Evolutionary conservation across 2,888 invertebrate species (phyloP), one percentile per base, ranked within the genome.

Genomic region (Aspidiotus destructor): DNA sequence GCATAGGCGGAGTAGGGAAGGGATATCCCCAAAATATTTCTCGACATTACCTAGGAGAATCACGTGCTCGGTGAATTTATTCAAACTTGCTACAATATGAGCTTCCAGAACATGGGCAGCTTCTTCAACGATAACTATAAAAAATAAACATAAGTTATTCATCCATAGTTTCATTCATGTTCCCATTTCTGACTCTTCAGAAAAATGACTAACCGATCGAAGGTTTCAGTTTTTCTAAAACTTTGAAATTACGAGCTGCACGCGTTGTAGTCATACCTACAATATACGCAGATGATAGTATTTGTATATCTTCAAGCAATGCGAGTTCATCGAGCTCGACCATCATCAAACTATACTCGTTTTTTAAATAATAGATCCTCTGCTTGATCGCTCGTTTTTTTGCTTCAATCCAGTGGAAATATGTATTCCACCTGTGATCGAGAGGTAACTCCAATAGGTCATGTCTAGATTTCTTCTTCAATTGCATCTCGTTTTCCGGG

Each of bases 71-170:
- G 89, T 88, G 61, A 83, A 77, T 41, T 81, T 77, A 0, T 88
- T 87, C 16, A 93, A 78, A 0, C 89, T 85, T 0, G 88, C 85
- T 0, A 92, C 79, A 15, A 92, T 84, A 75, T 93, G 93, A 0
- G 88, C 82, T 76, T 94, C 94, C 44, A 92, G 77, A 0, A 92
- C 88, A 79, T 93, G 92, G 0, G 91, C 92, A 0, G 92, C 92
- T 79, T 94, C 94, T 77, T 94, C 93, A 0, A 93, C 87, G 15
- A 89, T 82, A 40, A 70, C 70, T 70, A 41, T n/a, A 60, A 54
- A 44, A 60, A 15, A 28, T 5, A 28, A 5, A 28, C 28, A 28
- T 5, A 28, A 28, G 28, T 28, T 28, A 28, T 28, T 28, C 28
- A 28, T 28, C 5, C 28, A 5, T 28, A 28, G 28, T 28, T 28